phyloP scores from a whole-genome alignment of 2,113 vertebrate species.

The Cyprinodon variegatus region DNA sequence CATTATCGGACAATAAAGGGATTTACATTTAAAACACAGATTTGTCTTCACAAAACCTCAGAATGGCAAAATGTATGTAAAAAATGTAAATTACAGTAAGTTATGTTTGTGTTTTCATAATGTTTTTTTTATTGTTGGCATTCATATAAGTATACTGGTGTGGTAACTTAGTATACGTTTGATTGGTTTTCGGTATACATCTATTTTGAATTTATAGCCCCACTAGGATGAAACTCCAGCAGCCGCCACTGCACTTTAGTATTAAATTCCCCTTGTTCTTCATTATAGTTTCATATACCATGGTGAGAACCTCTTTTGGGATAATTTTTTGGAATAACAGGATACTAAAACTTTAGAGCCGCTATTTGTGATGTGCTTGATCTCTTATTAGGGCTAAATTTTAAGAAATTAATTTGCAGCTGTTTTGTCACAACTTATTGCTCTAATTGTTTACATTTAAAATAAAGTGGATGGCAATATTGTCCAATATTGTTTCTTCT shows the following conservation, averaged over 20 bases:
- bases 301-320: slow-evolving; percentile 16
- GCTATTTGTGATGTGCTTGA: slow-evolving; percentile 4
- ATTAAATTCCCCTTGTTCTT: slow-evolving; percentile 5
- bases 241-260: background rate
- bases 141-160: no score
- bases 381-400: slow-evolving; percentile 6
- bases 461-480: slow-evolving; percentile 22
- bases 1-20: no score
- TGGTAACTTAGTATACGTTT: no score
- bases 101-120: no score
- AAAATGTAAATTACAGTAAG: no score
- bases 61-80: no score
- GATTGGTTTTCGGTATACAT: no score
- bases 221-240: no score
- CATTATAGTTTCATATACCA: slow-evolving; percentile 32
- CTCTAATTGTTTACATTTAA: slow-evolving; percentile 32
- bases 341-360: slow-evolving; percentile 4
- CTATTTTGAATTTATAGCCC: no score
- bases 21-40: no score
- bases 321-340: slow-evolving; percentile 1
- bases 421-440: slow-evolving; percentile 24
- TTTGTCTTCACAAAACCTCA: no score
- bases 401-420: slow-evolving; percentile 7
- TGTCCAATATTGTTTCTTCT: background rate
- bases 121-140: no score